Base-by-base conservation (phyloP, 2,113 vertebrate genomes). In the Tyrannus savana region DNA sequence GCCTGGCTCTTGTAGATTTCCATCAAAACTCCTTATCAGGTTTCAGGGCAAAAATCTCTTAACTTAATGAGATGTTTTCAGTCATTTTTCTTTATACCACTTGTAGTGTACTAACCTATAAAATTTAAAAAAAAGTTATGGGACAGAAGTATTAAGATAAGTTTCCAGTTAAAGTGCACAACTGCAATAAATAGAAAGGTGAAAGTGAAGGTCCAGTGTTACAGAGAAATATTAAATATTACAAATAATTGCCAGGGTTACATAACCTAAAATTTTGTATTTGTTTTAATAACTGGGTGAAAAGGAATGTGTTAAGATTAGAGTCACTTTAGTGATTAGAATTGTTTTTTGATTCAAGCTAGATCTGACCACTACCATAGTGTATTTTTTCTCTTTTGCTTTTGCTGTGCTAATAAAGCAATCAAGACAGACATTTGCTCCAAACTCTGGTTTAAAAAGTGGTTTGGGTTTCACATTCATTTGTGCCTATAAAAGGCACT, bases 11-110 rank as follows among this genome's bases (percentile, higher is more conserved):
- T 93, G 42, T 80, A 94, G 93, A 95, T 93, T 95, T 90, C 68
- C 68, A 94, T 94, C 80, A 91, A 78, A 93, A 86, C 71, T 90
- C 84, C 89, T 91, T 79, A 88, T 91, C 95, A 50, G 41, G 80
- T 93, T 95, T 96, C 89, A 93, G 68, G 74, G 28, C 76, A 73
- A 91, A 91, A 92, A 94, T 92, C 80, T 84, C 46, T 82, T 82
- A 68, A 72, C 31, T 73, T 89, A 78, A 69, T 84, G 69, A 89
- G 83, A 24, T 76, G 39, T 84, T 84, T 94, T 87, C 18, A 21
- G 35, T 84, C 46, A 63, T 87, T 96, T 94, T 95, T 58, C 59
- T 76, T 83, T 66, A 62, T 80, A 81, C 19, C 37, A 47, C 27
- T 28, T 69, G 42, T 84, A 94, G 60, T 72, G 14, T 67, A 37